Evolutionary conservation across 2,113 vertebrate genomes (phyloP).

Genomic region (Cariama cristata): DNA sequence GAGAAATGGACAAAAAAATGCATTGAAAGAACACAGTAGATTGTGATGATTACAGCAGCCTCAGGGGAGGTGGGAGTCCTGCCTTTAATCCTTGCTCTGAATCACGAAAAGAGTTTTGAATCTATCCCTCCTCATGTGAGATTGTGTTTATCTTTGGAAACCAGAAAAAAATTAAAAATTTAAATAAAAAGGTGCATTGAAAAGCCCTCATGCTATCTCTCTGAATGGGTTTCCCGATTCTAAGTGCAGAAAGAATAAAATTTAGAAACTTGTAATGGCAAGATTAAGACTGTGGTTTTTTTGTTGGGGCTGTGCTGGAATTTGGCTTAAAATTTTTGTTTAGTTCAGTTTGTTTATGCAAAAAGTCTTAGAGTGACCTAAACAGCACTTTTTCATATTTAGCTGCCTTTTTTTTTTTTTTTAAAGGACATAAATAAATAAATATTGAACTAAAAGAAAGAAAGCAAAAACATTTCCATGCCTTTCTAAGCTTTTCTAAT

Average conservation of each 20-base stretch:
- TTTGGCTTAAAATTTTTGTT: background rate
- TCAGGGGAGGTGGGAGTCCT: background rate
- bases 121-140: background rate
- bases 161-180: background rate
- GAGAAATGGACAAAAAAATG: background rate
- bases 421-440: background rate
- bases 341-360: background rate
- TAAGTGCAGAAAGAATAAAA: background rate
- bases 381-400: background rate
- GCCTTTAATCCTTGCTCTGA: background rate
- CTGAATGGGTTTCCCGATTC: background rate
- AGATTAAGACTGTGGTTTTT: rapidly evolving
- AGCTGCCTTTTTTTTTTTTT: background rate
- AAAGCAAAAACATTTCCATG: background rate
- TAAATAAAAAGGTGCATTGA: background rate
- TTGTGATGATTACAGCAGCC: background rate
- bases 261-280: background rate
- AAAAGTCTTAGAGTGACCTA: background rate
- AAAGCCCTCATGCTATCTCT: background rate
- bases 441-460: background rate
- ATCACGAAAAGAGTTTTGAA: background rate
- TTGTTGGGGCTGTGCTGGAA: background rate
- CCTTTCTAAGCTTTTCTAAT: background rate
- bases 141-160: background rate
- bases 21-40: background rate